Conservation (phyloP, 2,888 invertebrate species). For the Nasonovia ribisnigri region DNA sequence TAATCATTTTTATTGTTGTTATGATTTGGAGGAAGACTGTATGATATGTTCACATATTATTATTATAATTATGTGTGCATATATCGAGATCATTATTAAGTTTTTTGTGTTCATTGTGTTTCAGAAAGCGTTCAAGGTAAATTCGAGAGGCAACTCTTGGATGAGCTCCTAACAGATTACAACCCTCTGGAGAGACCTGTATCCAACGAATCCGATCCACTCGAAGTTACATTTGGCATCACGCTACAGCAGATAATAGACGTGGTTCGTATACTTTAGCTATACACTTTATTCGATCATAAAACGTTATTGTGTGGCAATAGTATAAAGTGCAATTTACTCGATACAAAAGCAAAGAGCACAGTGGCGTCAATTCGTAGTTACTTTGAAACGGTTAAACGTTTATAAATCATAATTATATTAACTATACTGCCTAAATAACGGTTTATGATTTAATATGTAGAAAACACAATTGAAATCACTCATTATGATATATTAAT, state of each 20-base stretch:
- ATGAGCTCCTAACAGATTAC: conserved; percentile 83
- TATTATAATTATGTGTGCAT: neutral
- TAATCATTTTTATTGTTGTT: neutral
- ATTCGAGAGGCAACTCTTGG: conserved; percentile 89
- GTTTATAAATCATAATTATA: neutral
- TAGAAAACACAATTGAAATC: neutral
- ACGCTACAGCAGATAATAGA: conserved; percentile 94
- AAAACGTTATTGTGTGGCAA: conserved; percentile 39
- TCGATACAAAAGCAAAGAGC: conserved; percentile 10
- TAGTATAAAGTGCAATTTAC: conserved; percentile 30
- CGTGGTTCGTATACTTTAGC: conserved; percentile 80
- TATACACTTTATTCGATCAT: conserved; percentile 80
- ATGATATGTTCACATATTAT: neutral
- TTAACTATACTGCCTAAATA: neutral
- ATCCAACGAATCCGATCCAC: conserved; percentile 90
- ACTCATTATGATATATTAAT: neutral
- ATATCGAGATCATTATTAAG: conserved; percentile 10
- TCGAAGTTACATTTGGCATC: conserved; percentile 91
- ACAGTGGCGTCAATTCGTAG: neutral
- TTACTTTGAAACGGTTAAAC: neutral
- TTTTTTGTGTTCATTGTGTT: conserved; percentile 69
- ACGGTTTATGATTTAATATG: neutral
- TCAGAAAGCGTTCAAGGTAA: conserved; percentile 90
- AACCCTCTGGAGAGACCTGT: conserved; percentile 92
- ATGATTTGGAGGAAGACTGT: neutral